Conservation (phyloP, 1,140 invertebrate species). For the Formica exsecta region DNA sequence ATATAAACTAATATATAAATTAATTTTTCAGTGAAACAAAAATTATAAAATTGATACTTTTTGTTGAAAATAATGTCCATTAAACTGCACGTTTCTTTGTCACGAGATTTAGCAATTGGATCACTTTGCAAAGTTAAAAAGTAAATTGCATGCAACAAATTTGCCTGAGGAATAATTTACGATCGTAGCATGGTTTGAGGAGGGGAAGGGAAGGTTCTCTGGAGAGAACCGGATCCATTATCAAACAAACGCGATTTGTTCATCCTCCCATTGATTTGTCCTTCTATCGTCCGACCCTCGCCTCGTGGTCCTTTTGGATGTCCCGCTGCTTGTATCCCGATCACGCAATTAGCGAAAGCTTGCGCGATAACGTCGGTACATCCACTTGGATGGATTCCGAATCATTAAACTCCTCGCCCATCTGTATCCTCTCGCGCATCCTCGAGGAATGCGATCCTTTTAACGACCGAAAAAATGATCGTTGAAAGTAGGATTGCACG, state of each 20-base stretch:
- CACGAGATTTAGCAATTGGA: background rate
- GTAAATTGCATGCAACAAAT: background rate
- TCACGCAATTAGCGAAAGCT: slow-evolving; percentile 78
- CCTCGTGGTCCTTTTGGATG: slow-evolving; percentile 22
- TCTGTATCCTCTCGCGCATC: background rate
- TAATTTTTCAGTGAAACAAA: background rate
- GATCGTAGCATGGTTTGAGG: slow-evolving; percentile 3
- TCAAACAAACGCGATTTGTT: slow-evolving; percentile 53
- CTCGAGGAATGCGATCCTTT: slow-evolving; percentile 32
- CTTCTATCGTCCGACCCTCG: background rate
- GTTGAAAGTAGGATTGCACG: background rate
- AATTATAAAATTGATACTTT: background rate
- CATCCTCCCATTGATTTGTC: slow-evolving; percentile 19
- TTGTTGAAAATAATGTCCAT: background rate
- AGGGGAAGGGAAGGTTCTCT: background rate
- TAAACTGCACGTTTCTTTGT: background rate
- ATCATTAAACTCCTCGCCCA: slow-evolving; percentile 50
- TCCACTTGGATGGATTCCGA: slow-evolving; percentile 51
- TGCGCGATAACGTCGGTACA: slow-evolving; percentile 73
- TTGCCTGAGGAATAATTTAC: slow-evolving; percentile 34
- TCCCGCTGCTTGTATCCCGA: slow-evolving; percentile 49
- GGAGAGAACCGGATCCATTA: slow-evolving; percentile 54
- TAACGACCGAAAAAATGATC: background rate
- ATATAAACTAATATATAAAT: background rate
- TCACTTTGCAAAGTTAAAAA: slow-evolving; percentile 9